These are phyloP conservation scores for Zeugodacus cucurbitae DNA, from an alignment of 1,140 invertebrate species.

Conservation along the genomic window DNA sequence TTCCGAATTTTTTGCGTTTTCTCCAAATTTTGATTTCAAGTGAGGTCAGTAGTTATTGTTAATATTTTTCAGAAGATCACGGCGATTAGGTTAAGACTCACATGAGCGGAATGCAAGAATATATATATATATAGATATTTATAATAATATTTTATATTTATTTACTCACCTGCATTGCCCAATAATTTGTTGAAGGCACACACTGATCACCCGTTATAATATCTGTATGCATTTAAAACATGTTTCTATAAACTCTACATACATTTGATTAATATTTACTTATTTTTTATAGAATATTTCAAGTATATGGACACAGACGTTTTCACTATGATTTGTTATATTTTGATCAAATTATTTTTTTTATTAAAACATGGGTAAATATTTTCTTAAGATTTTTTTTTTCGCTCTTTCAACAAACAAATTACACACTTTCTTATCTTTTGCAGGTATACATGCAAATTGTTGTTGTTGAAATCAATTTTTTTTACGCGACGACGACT, in stretches of 20 bases:
- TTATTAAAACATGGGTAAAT: not conserved
- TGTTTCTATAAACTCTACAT: conserved; percentile 52
- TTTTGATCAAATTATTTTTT: not conserved
- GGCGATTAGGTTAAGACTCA: too few species aligned
- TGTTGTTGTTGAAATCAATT: not conserved
- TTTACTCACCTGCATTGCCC: conserved; percentile 66
- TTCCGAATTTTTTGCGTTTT: too few species aligned
- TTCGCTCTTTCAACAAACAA: not conserved
- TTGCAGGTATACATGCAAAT: not conserved
- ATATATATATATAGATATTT: too few species aligned
- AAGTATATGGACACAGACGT: not conserved
- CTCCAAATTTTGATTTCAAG: too few species aligned
- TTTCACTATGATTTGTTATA: not conserved
- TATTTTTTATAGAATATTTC: not conserved
- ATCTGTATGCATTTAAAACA: conserved; percentile 65
- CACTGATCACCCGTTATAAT: conserved; percentile 66
- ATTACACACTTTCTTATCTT: not conserved
- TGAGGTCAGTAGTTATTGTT: too few species aligned
- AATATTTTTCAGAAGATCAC: too few species aligned
- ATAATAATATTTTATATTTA: too few species aligned
- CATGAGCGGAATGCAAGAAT: too few species aligned
- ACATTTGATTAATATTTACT: not conserved
- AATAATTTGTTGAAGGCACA: conserved; percentile 64
- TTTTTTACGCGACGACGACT: not conserved
- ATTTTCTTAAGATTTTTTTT: not conserved